Conservation (phyloP, 2,113 vertebrate species). For the Gyps fulvus region DNA sequence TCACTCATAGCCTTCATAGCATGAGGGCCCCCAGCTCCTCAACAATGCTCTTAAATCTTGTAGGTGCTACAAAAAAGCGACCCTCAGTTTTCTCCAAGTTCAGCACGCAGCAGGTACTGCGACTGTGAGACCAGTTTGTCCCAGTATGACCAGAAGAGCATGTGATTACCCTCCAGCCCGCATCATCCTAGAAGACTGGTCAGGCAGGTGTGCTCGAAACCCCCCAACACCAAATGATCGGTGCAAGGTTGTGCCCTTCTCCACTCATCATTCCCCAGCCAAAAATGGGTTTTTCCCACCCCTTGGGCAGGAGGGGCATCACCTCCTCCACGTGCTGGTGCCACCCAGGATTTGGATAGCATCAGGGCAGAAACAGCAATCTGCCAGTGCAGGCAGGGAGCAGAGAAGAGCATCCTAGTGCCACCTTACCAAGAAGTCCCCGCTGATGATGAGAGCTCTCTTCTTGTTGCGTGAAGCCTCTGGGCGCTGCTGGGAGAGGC, state of each 20-base stretch:
- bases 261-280: not conserved
- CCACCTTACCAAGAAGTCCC: slow-evolving; percentile 86
- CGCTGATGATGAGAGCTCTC: slow-evolving; percentile 81
- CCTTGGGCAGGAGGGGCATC: not conserved
- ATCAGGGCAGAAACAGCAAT: not conserved
- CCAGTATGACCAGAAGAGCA: not conserved
- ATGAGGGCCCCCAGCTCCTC: not conserved
- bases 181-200: not conserved
- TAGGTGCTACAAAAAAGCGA: not conserved
- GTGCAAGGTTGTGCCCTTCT: not conserved
- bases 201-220: not conserved
- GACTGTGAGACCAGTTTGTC: not conserved
- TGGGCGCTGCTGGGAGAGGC: not conserved
- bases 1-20: not conserved
- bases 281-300: not conserved
- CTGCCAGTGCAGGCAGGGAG: not conserved
- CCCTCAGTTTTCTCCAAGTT: not conserved
- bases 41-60: not conserved
- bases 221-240: not conserved
- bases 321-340: fast-evolving
- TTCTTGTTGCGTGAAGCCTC: not conserved
- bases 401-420: not conserved
- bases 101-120: fast-evolving
- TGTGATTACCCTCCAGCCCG: not conserved
- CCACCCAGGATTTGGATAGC: not conserved